Percentiles rank a stretch among this genome's conserved stretches.
Conservation (phyloP, 2,888 invertebrate species). For the Melieria picta region DNA sequence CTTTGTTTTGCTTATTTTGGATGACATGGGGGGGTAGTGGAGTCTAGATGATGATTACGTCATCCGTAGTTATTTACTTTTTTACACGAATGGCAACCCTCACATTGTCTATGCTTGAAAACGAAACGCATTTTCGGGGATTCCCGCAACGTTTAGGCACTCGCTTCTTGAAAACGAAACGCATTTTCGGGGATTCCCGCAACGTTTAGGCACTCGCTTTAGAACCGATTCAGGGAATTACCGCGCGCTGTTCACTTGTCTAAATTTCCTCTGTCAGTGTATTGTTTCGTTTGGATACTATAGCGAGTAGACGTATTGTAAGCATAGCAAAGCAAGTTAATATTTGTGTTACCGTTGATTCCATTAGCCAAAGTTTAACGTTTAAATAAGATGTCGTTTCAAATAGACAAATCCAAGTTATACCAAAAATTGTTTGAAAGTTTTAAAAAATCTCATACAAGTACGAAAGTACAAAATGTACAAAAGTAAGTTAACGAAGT, state of each 20-base stretch:
- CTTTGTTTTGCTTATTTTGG: background rate
- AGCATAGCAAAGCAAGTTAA: slow-evolving; percentile 5
- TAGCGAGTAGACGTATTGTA: background rate
- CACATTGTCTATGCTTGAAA: background rate
- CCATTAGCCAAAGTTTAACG: slow-evolving; percentile 12
- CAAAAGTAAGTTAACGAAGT: slow-evolving; percentile 10
- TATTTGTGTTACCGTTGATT: slow-evolving; percentile 1
- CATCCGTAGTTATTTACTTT: slow-evolving; percentile 10
- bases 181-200: background rate
- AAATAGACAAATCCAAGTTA: slow-evolving; percentile 12
- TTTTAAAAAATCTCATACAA: slow-evolving; percentile 10
- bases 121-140: too few relatives aligned
- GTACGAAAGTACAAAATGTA: slow-evolving; percentile 5
- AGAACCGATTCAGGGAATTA: background rate
- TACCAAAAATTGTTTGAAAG: slow-evolving; percentile 6
- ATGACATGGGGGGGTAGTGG: slow-evolving; percentile 6
- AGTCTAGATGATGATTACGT: background rate
- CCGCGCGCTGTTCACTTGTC: slow-evolving; percentile 8
- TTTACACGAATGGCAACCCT: background rate
- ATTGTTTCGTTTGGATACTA: slow-evolving; percentile 10
- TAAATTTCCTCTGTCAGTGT: slow-evolving; percentile 8
- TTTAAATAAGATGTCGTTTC: slow-evolving; percentile 15
- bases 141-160: too few relatives aligned
- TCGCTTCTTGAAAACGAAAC: background rate
- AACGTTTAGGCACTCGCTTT: slow-evolving; percentile 5